These are phyloP conservation scores for Hiodon tergisus DNA, from an alignment of 2,113 vertebrate genomes.

Conservation along the genomic window DNA sequence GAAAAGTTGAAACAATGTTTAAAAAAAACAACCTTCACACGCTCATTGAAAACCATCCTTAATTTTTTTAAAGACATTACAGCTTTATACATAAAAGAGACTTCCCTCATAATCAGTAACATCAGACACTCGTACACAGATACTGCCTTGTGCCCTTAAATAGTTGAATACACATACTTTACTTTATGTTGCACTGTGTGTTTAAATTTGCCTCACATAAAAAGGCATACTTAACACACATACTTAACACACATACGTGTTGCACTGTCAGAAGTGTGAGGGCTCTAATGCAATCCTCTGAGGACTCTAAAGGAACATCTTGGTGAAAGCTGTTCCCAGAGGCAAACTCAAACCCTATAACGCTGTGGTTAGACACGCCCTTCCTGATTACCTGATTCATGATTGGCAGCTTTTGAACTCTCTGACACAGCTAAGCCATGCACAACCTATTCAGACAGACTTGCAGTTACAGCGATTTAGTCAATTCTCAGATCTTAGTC, in stretches of 20 bases:
- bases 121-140: background rate
- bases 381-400: no score
- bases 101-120: background rate
- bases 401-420: no score
- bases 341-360: no score
- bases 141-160: background rate
- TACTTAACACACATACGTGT: background rate
- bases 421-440: no score
- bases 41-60: background rate
- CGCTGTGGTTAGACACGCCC: no score
- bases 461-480: no score
- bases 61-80: background rate
- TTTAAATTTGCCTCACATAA: background rate
- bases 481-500: no score
- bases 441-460: no score
- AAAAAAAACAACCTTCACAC: constrained; percentile 21
- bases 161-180: no score
- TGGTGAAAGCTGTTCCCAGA: no score
- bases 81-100: background rate
- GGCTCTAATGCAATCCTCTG: background rate
- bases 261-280: background rate
- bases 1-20: constrained; percentile 19
- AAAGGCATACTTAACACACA: background rate
- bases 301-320: no score
- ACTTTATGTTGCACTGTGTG: background rate